Base-by-base conservation (phyloP, 2,888 invertebrate species). In the Litoditis marina region DNA sequence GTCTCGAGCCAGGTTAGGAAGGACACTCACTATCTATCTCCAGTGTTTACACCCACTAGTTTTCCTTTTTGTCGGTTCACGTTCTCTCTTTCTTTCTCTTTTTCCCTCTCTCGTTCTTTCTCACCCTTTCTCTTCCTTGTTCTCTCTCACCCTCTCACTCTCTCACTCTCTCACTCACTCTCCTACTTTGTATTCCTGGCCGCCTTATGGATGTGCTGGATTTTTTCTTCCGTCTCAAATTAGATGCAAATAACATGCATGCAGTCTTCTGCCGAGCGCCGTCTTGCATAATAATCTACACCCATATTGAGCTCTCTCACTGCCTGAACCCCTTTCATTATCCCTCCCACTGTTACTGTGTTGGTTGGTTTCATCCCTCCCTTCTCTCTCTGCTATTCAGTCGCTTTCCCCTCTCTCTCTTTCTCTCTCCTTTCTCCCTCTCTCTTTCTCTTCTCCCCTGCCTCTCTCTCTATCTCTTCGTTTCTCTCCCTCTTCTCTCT, bases 221-320 rank as follows among this genome's bases (percentile, higher is more conserved):
- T 34, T 47, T 57, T 57, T 47, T 57, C 49, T 42, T 36, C 25
- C 27, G 30, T 44, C 22, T 42, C 25, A 30, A 57, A 57, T 47
- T 19, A 27, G 31, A 57, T 57, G 57, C 57, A 57, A 57, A 57
- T 57, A 34, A 46, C 22, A 57, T 57, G 57, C 57, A 47, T 16
- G 49, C 16, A 46, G 32, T 46, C 57, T 57, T 28, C 57, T 47
- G 49, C 36, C 47, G 47, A 44, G 27, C 27, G 47, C 55, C 57
- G 57, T 47, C 57, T 57, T 57, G 57, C 57, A 57, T 57, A 57
- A 57, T 57, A 57, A 57, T 57, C 55, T 30, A 13, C 55, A 16
- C 42, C n/a, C 19, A 19, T 42, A 19, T 30, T 55, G 28, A 49
- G 27, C 13, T 16, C n/a, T n/a, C n/a, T n/a, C n/a, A n/a, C n/a